Base-by-base conservation (phyloP, 2,113 vertebrate species). In the Barnardius zonarius region DNA sequence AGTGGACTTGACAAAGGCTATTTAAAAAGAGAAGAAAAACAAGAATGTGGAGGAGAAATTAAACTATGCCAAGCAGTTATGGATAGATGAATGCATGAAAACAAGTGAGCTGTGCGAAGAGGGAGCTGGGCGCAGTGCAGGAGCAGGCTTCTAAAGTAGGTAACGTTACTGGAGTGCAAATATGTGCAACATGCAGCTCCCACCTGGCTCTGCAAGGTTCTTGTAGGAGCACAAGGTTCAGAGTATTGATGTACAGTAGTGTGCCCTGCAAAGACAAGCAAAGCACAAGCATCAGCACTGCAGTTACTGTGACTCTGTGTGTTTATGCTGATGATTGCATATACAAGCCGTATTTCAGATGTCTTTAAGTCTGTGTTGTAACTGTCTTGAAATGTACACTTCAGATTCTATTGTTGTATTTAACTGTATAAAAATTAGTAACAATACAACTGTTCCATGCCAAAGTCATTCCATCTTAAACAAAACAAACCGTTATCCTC, bases 401-500 rank as follows among this genome's bases (percentile, higher is more conserved):
- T 33, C 31, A 46, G 77, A 87, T 37, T 46, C 77, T 84, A 62
- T 67, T 89, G 46, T 92, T 19, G 5, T 62, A 15, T 70, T 90
- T 91, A 73, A 74, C 13, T 14, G 28, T 48, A 31, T 73, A 82
- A 86, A 74, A 86, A 44, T 31, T 55, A 52, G 41, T 59, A 86
- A 90, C 85, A 66, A 73, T 88, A 25, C 33, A 64, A 48, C 27
- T 68, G 30, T 24, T 91, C 43, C 22, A 22, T 88, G 83, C 77
- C 81, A 57, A 93, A 92, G 46, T 64, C 39, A 48, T 93, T 88
- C 73, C 43, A 86, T 66, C 66, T 96, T 86, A 94, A 96, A 73
- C 49, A 92, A 95, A 96, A 57, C 80, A 94, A 93, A 92, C 46
- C 17, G 16, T 73, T 94, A 80, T 90, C 88, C 93, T 81, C 25